These are phyloP conservation scores for Ellobius talpinus DNA, from an alignment of 2,113 vertebrate species.

Conservation along the genomic window DNA sequence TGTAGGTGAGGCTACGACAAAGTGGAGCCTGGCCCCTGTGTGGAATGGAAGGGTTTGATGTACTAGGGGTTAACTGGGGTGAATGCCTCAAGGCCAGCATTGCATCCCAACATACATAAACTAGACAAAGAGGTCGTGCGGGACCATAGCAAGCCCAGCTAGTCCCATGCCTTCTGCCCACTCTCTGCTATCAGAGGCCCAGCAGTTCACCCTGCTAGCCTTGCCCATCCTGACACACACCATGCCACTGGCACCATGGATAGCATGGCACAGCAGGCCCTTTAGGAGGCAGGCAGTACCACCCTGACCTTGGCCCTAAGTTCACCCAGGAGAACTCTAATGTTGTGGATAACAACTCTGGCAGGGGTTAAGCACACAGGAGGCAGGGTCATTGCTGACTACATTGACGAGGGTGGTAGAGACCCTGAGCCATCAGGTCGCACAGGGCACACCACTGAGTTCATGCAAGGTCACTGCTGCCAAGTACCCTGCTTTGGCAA, in stretches of 20 bases:
- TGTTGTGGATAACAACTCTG: not conserved
- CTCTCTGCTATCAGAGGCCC: not conserved
- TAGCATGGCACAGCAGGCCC: rapidly evolving
- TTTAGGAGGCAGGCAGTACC: not conserved
- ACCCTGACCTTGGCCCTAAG: not conserved
- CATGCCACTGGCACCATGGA: rapidly evolving
- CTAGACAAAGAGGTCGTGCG: not conserved
- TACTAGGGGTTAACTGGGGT: not conserved
- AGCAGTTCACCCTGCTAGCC: rapidly evolving
- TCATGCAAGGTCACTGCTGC: not conserved
- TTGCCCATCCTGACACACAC: no score
- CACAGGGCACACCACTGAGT: rapidly evolving
- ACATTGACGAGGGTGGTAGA: not conserved
- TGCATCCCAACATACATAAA: not conserved
- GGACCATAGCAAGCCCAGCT: not conserved
- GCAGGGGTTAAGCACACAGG: not conserved
- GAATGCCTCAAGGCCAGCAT: not conserved
- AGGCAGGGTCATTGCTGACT: not conserved
- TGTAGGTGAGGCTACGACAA: not conserved
- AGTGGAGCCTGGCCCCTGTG: not conserved
- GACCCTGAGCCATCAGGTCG: not conserved
- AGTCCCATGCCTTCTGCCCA: no score
- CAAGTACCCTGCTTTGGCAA: not conserved
- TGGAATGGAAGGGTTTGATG: not conserved
- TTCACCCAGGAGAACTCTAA: not conserved